Evolutionary conservation across 1,140 invertebrate genomes (phyloP), one percentile per base, ranked within the genome.

Genomic region (Camponotus vicinus): DNA sequence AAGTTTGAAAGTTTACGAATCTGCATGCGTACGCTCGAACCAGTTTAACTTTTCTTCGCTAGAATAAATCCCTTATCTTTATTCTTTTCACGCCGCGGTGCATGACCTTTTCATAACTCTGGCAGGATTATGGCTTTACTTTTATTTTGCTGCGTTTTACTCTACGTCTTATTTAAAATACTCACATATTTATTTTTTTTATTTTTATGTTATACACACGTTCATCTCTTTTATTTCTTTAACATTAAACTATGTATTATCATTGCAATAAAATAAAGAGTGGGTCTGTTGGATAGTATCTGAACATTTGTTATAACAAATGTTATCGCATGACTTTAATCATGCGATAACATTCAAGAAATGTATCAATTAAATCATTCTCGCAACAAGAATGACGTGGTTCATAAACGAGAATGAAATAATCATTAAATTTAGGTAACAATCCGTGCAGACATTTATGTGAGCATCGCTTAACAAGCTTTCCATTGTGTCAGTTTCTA

Each of bases 1-100:
- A 90, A 92, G 80, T 92, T 93, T 83, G 73, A 8, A 37, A 86
- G 75, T 89, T 88, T 61, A 37, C 57, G 76, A 70, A 80, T 73
- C 79, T 73, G 75, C 77, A 87, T 82, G 89, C 79, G 79, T 88
- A 87, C n/a, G 76, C 64, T 86, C 82, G 55, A 78, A 37, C 66
- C 55, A 86, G n/a, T 83, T 78, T 63, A 78, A 89, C 66, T 70
- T 45, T 42, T 13, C 55, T 34, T 42, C 59, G 37, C 3, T 42
- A 15, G 6, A 52, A 49, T 9, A 79, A 78, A 79, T 77, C 45
- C 75, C 45, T 80, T 89, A 86, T 86, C 64, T 59, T 63, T 34
- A 66, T 85, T 83, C 69, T 75, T 61, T 71, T 80, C 66, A 57
- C 67, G 67, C 21, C 67, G n/a, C 27, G 55, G 78, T 82, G 69